Percentiles rank a stretch among this genome's conserved stretches.
These are phyloP conservation scores for Phylloscopus whistleri DNA, from an alignment of 2,113 vertebrate species.

Conservation along the genomic window DNA sequence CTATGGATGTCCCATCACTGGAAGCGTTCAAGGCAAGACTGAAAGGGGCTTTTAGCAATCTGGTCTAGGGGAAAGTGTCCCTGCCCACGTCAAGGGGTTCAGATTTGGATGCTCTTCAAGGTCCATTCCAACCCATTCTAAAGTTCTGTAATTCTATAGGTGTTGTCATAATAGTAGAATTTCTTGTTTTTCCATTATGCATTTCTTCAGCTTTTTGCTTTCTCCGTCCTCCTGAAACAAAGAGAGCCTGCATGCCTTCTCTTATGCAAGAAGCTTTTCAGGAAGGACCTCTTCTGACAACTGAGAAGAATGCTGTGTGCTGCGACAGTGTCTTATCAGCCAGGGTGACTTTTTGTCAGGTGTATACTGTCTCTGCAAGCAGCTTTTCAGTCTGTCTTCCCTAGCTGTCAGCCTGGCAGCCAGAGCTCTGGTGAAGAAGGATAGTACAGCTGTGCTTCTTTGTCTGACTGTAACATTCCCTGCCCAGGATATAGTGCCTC, in stretches of 20 bases:
- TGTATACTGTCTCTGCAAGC: neutral
- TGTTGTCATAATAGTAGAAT: neutral
- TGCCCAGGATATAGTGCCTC: neutral
- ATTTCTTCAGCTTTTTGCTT: neutral
- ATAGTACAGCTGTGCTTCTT: neutral
- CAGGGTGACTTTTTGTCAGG: neutral
- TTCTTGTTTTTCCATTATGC: neutral
- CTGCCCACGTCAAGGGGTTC: fast-evolving
- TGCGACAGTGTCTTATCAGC: neutral
- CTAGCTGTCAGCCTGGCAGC: neutral
- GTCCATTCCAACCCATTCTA: neutral
- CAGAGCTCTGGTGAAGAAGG: neutral
- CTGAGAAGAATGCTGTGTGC: neutral
- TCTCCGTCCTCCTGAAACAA: neutral
- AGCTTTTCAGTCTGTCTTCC: neutral
- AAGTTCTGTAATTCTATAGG: neutral
- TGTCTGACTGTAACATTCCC: neutral
- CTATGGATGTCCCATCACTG: neutral
- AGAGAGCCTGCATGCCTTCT: neutral
- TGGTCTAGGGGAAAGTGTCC: neutral
- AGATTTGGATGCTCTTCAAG: neutral
- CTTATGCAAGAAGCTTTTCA: neutral
- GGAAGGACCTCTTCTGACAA: neutral
- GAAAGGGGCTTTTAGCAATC: neutral
- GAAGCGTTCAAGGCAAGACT: neutral